Base-by-base conservation (phyloP, 2,888 invertebrate species). In the Desoria tigrina region DNA sequence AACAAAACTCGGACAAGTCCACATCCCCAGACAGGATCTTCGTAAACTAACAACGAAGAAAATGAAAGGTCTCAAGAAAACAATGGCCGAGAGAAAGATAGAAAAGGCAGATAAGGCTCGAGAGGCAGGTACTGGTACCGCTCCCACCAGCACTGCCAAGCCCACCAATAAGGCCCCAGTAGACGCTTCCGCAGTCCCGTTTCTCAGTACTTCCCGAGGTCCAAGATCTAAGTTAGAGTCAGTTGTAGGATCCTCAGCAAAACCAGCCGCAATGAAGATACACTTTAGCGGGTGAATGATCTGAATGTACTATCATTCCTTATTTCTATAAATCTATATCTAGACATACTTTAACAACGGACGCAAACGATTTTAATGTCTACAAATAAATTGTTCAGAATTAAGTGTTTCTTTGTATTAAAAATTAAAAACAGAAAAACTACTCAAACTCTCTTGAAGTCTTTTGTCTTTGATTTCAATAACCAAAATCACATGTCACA, bases 1-100 rank as follows among this genome's bases (percentile, higher is more conserved):
- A 61, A 90, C 90, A 9, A 92, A 88, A 77, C 84, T 92, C 78
- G 98, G 95, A 49, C 88, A 94, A 59, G 87, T 99, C 64, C 99
- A 99, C 81, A 86, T 99, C 83, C 91, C 92, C 74, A 88, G 88
- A 77, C 98, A 98, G 79, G 88, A 93, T 77, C 84, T 96, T 37
- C 84, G 85, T 60, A 88, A 86, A 73, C 82, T 97, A 70, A 95
- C 96, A 79, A 94, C 93, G 2, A 86, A 94, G 68, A 94, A 93
- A 80, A 89, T 94, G 86, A 94, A 93, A 81, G 94, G 92, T 42
- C 82, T 94, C 58, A 88, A 87, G 77, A 91, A 90, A 80, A 86
- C 68, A 3, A 68, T 67, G 53, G 76, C 73, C 1, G 76, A 74
- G 45, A 66, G 62, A 45, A 76, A 76, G 51, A 6, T 69, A n/a